Conservation (phyloP, 23 tunicate genomes). For the Botrylloides violaceus region DNA sequence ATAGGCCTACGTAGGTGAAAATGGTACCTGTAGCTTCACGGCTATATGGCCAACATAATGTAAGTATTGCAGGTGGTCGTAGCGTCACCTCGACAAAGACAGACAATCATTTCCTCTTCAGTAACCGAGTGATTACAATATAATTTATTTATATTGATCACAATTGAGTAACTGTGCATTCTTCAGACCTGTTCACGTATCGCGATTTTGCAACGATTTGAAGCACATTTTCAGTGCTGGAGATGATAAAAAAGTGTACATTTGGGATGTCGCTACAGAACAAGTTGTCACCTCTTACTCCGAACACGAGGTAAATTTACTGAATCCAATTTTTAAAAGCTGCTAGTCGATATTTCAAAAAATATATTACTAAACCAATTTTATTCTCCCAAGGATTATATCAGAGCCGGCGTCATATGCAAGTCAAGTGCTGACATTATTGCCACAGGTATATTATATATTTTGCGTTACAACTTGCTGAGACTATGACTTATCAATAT, state of each 20-base stretch:
- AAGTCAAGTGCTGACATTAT: slow-evolving; percentile 37
- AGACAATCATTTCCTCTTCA: no score
- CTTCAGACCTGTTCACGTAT: slow-evolving; percentile 60
- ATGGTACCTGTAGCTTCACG: no score
- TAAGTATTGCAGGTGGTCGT: no score
- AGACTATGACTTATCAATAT: not conserved
- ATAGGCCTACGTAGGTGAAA: no score
- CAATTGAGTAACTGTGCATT: not conserved
- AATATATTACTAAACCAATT: no score
- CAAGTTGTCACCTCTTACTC: slow-evolving; percentile 20
- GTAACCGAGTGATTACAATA: no score
- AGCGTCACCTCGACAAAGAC: no score
- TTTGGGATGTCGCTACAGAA: slow-evolving; percentile 85
- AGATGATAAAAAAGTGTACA: slow-evolving; percentile 66
- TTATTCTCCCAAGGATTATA: slow-evolving; percentile 50
- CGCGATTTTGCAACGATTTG: slow-evolving; percentile 41
- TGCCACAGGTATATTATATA: slow-evolving; percentile 74
- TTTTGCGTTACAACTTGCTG: no score
- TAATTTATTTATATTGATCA: no score
- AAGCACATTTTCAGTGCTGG: slow-evolving; percentile 44
- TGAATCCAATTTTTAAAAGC: no score
- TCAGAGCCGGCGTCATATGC: slow-evolving; percentile 41
- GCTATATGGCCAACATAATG: no score
- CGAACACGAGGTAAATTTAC: slow-evolving; percentile 42
- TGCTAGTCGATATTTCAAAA: no score